Percentiles rank a stretch among this genome's conserved stretches.
phyloP scores from a whole-genome alignment of 2,113 vertebrate species.

The rabbit (Oryctolagus cuniculus) region mOryCun1.1 NC_091445.1:83801001-83801500 shows the following conservation, averaged over 20 bases:
- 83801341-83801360: not conserved
- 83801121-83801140: not conserved
- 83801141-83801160: not conserved
- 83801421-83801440: not conserved
- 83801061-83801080: not conserved
- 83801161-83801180: not conserved
- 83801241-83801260: not conserved
- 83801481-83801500: not conserved
- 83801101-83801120: not conserved
- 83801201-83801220: not conserved
- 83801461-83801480: not conserved
- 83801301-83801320: not conserved
- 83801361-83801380: not conserved
- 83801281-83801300: not conserved
- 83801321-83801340: not conserved
- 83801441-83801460: not conserved
- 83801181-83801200: slow-evolving; percentile 19
- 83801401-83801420: not conserved
- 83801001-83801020: not conserved
- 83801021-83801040: not conserved
- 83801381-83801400: not conserved
- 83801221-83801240: not conserved
- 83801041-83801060: not conserved
- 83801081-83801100: not conserved
- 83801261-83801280: not conserved